These are phyloP conservation scores for Leucozona laternaria DNA, from an alignment of 2,888 invertebrate species.

Conservation along the genomic window DNA sequence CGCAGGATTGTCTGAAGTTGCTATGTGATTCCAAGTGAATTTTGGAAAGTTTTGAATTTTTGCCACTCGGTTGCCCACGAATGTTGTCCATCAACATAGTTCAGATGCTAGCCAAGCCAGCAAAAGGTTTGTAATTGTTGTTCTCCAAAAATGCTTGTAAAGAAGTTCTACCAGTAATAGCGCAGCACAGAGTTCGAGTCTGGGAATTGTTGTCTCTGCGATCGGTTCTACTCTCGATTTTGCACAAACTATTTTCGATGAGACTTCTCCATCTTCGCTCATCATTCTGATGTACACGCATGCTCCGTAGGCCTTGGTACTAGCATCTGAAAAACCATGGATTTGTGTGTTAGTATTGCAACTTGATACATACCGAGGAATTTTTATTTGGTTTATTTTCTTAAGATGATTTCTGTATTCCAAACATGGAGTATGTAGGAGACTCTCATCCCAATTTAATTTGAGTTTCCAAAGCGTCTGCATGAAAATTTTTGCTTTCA, in stretches of 20 bases:
- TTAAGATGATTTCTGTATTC: not conserved
- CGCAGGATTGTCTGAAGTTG: not conserved
- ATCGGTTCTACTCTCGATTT: conserved; percentile 34
- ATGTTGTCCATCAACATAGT: conserved; percentile 9
- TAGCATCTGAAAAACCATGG: not conserved
- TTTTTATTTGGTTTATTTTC: conserved; percentile 8
- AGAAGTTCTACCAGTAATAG: not conserved
- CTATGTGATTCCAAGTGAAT: not conserved
- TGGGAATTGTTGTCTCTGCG: conserved; percentile 8
- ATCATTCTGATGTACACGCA: conserved; percentile 9
- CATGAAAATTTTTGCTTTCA: conserved; percentile 49
- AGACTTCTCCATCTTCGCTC: not conserved
- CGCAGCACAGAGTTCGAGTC: not conserved
- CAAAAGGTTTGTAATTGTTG: not conserved
- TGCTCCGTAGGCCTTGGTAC: conserved; percentile 25
- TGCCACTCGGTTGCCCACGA: not conserved
- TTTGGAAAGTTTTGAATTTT: conserved; percentile 6
- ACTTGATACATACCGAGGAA: conserved; percentile 25
- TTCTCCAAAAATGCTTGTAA: not conserved
- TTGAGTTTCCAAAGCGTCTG: conserved; percentile 10
- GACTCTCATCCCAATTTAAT: conserved; percentile 5
- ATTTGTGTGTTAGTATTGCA: not conserved
- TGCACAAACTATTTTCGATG: conserved; percentile 20
- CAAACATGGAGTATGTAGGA: not conserved
- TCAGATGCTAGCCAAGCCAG: conserved; percentile 12